Base-by-base conservation (phyloP, 2,888 invertebrate genomes). In the Diarsia rubi region DNA sequence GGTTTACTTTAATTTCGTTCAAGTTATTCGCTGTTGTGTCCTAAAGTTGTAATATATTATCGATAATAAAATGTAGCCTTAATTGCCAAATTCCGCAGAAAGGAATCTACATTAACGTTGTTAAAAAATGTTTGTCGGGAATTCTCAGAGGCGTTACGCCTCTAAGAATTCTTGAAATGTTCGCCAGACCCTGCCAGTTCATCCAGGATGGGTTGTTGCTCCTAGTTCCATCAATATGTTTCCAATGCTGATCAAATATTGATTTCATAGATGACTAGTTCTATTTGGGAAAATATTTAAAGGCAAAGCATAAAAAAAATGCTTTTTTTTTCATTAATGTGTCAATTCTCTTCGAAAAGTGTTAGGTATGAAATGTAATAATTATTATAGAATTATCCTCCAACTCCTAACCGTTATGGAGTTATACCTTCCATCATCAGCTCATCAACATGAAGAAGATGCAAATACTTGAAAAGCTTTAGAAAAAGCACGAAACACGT, bases 81-180 rank as follows among this genome's bases (percentile, higher is more conserved):
- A 52, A 70, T 27, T 66, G 64, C 12, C 11, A 69, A 82, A 80
- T 71, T 69, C 47, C 59, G 0, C n/a, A 27, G 52, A 14, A 57
- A 60, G 63, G 59, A 76, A 68, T 82, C 64, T 64, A 65, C 24
- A 65, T 62, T 68, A 68, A 64, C 59, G 52, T 65, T 66, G 27
- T 47, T 69, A 52, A 54, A 57, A 16, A 45, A 63, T 67, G 47
- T 65, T 67, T 69, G 45, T 66, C 31, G 27, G 57, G 62, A 66
- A 47, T 37, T 37, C 37, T 37, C 37, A 37, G 8, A 37, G 37
- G 37, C 37, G 37, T 21, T 49, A 37, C 21, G 52, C 71, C n/a
- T 62, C 9, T 49, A n/a, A 52, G 44, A 69, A 65, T 69, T 57
- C n/a, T 52, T 45, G 52, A 44, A 73, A 65, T 52, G 57, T 52